These are phyloP conservation scores for Archips xylosteana DNA, from an alignment of 2,888 invertebrate species.

Conservation along the genomic window DNA sequence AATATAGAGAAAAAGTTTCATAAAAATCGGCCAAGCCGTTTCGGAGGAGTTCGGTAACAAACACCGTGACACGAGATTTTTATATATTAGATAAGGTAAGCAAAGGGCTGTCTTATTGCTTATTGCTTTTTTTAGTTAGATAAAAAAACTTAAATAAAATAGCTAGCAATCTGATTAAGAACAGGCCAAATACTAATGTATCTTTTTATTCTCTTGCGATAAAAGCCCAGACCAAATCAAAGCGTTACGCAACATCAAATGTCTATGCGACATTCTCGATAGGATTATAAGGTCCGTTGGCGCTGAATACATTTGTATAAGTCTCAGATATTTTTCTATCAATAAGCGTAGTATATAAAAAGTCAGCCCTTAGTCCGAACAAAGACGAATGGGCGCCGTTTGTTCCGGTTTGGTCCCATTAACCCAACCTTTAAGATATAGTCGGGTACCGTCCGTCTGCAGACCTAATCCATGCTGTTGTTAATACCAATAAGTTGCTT, in stretches of 20 bases:
- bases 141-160: too few species aligned
- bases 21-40: too few species aligned
- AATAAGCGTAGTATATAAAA: conserved; percentile 14
- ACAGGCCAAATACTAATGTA: not conserved
- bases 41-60: too few species aligned
- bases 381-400: conserved; percentile 70
- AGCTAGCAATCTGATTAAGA: too few species aligned
- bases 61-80: too few species aligned
- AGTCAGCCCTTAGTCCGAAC: conserved; percentile 43
- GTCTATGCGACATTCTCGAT: conserved; percentile 24
- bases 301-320: conserved; percentile 39
- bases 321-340: conserved; percentile 8
- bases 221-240: conserved; percentile 27
- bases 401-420: conserved; percentile 75
- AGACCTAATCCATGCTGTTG: conserved; percentile 56
- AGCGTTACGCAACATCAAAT: conserved; percentile 36
- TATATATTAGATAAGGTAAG: too few species aligned
- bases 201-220: conserved; percentile 1
- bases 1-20: too few species aligned
- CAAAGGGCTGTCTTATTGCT: too few species aligned
- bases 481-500: conserved; percentile 65
- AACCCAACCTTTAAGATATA: conserved; percentile 69
- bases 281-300: conserved; percentile 34
- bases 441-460: conserved; percentile 55
- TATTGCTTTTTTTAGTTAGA: too few species aligned